Base-by-base conservation (phyloP, 1,140 invertebrate genomes). In the Pseudobourletiella spinata region DNA sequence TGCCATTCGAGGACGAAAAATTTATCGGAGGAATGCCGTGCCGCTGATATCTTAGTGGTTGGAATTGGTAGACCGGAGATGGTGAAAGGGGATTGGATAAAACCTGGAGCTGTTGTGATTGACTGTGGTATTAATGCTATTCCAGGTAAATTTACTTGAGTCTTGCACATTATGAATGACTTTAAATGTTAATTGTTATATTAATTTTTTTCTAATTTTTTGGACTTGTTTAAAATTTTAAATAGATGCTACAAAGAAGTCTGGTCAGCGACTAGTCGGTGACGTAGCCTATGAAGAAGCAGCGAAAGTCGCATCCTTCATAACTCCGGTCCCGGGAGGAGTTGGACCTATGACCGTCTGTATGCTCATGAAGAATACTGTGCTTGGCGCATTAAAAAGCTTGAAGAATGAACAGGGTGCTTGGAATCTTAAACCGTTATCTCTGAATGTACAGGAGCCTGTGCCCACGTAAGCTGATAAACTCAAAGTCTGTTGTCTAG, bases 311-410 rank as follows among this genome's bases (percentile, higher is more conserved):
- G 93, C 94, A 8, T 84, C 85, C 1, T 87, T 84, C 71, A 93
- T 99, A 59, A 99, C 96, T 25, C 96, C 96, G 1, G 96, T 99
- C 20, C 96, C 96, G 14, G 65, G 61, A 28, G 61, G 96, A 63
- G 95, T 99, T 57, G 95, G 95, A 0, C 95, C 95, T 8, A 96
- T 98, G 91, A 98, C 95, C 0, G 95, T 98, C 22, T 92, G 94
- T 14, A 98, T 98, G 95, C 78, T 98, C 8, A 90, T 99, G 83
- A 84, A 86, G 70, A 99, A 99, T 75, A 98, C 95, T 0, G 87
- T 97, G 3, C 79, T 86, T 58, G 87, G 90, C 26, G 92, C 93
- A 25, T 73, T 82, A 72, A 78, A 80, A 63, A 75, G 82, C 29
- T 79, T 65, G 43, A 51, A 43, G 6, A 18, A 80, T n/a, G 73